Conservation (phyloP, 2,113 vertebrate species). For the Mormyrus lacerda region DNA sequence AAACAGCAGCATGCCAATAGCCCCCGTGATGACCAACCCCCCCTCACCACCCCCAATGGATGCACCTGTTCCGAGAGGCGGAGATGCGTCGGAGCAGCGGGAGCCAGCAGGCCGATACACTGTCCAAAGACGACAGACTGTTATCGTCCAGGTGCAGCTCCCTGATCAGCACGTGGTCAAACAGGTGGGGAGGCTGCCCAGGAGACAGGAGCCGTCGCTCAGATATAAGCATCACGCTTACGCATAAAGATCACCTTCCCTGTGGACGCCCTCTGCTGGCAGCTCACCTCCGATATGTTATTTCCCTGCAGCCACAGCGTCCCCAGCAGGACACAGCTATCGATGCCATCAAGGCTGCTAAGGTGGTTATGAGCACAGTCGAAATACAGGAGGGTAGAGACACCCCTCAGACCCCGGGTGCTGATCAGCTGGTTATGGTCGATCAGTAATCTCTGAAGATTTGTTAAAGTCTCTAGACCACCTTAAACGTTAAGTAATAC, state of each 20-base stretch:
- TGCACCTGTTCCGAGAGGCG: constrained; percentile 78
- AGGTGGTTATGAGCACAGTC: constrained; percentile 88
- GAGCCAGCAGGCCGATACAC: constrained; percentile 71
- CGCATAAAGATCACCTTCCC: neutral
- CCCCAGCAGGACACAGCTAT: constrained; percentile 76
- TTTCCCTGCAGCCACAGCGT: constrained; percentile 80
- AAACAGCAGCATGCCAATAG: neutral
- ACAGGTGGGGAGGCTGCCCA: constrained; percentile 65
- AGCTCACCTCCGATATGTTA: constrained; percentile 75
- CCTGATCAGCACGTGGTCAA: constrained; percentile 84
- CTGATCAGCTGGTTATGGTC: constrained; percentile 86
- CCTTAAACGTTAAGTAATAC: constrained; percentile 48
- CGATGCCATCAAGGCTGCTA: constrained; percentile 67
- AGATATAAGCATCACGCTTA: neutral
- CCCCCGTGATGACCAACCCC: neutral
- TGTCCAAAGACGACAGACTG: constrained; percentile 65
- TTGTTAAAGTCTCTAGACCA: constrained; percentile 72
- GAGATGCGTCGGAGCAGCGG: constrained; percentile 72
- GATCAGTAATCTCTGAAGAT: constrained; percentile 72
- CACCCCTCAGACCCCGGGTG: constrained; percentile 70
- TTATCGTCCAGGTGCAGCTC: constrained; percentile 83
- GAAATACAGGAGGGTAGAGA: constrained; percentile 68
- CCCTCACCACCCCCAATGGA: neutral
- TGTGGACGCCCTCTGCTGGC: neutral
- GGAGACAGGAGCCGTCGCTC: neutral